A percentile compares a stretch with the other conserved stretches of the same genome.
Evolutionary conservation across 2,797 vertebrate species (phyloP).

Genomic region (Chloroceryle inda): DNA sequence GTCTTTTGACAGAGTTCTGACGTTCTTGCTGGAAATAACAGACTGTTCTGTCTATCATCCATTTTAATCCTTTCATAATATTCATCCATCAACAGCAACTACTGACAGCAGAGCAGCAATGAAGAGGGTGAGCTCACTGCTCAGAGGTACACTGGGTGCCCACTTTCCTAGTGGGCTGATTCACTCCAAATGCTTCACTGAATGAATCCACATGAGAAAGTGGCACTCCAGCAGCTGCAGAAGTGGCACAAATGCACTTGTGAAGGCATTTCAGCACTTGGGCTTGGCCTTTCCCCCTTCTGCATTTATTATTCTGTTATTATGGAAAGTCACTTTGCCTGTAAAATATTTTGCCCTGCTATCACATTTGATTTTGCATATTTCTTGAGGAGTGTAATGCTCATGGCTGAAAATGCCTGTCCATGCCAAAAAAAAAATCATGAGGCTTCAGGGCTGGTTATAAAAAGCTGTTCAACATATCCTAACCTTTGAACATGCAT

Average conservation of each 20-base stretch:
- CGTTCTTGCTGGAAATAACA: neutral
- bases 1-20: neutral
- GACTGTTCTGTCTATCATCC: neutral
- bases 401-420: constrained; percentile 19
- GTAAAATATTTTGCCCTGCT: constrained; percentile 56
- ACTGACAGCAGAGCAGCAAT: neutral
- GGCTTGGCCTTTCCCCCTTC: constrained; percentile 18
- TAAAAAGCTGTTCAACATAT: neutral
- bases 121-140: neutral
- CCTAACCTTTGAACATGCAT: neutral
- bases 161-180: neutral
- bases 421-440: constrained; percentile 27
- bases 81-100: neutral
- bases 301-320: constrained; percentile 69
- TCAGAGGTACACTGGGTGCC: neutral
- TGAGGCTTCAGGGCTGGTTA: neutral
- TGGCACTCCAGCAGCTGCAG: neutral
- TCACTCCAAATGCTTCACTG: neutral
- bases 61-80: constrained; percentile 1
- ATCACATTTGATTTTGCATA: constrained; percentile 55
- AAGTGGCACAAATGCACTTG: neutral
- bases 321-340: constrained; percentile 56
- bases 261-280: neutral
- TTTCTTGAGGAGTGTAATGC: constrained; percentile 30
- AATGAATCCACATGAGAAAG: neutral